Base-by-base conservation (phyloP, 1,140 invertebrate species). In the Drosophila nigrodunni region DNA sequence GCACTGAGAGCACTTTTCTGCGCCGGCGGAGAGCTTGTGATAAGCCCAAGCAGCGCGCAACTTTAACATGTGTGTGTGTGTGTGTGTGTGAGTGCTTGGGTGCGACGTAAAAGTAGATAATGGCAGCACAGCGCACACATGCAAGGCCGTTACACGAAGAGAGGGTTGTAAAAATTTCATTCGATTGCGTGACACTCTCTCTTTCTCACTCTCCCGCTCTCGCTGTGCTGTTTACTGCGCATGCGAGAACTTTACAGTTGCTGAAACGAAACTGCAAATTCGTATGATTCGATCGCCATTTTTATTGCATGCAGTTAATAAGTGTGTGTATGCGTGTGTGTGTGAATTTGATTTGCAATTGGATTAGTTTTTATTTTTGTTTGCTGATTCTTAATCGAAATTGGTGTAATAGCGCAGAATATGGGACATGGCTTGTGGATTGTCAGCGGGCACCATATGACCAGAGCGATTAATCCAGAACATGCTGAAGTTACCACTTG, bases 401-500 rank as follows among this genome's bases (percentile, higher is more conserved):
- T 91, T 83, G 11, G 91, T 92, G 10, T 78, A 89, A 9, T 83
- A 54, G 10, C 67, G 77, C 37, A 92, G 69, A 59, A 92, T 90
- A 30, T 91, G 71, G 0, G 80, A 77, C 91, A 92, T 92, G 15
- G 79, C 88, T 1, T 78, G 77, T 0, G 91, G 91, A 66, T 92
- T 92, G 34, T 92, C 91, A 7, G 82, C 92, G 7, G 92, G 92
- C 1, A 94, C 94, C 94, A 95, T 95, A 83, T 95, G 94, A 30
- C 94, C 94, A 46, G 94, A 93, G 15, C 94, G 93, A 25, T 95
- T 91, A 25, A 97, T 94, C 95, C 96, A 97, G 83, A 96, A 97
- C 89, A 97, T 94, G 34, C 93, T 92, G 49, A 97, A 95, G 66
- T 96, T 96, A 25, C 94, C 94, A 41, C 94, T 94, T 1, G 92